Conservation (phyloP, 2,797 vertebrate genomes). For the Coranthus polyacanthus region DNA sequence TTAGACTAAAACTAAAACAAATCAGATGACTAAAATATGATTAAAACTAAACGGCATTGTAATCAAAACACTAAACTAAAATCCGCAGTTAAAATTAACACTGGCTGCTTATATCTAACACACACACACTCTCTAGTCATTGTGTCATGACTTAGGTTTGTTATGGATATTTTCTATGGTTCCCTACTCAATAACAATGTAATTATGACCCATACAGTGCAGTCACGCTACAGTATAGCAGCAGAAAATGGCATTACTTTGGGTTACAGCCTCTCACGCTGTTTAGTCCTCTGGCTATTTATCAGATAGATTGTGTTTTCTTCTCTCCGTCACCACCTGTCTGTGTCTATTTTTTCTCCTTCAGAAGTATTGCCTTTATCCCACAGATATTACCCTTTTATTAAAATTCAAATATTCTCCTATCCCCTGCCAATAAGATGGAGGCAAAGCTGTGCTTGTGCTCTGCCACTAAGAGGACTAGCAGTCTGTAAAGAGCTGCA, state of each 20-base stretch:
- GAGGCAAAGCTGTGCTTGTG: conserved; percentile 23
- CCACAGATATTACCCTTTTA: conserved; percentile 45
- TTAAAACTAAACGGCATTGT: too few species aligned
- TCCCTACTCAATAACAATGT: neutral
- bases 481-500: conserved; percentile 40
- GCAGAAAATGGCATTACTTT: conserved; percentile 27
- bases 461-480: conserved; percentile 24
- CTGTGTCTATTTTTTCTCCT: neutral
- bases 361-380: conserved; percentile 48
- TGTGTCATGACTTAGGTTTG: conserved; percentile 14
- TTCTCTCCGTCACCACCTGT: conserved; percentile 20
- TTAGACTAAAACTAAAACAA: too few species aligned
- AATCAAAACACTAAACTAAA: too few species aligned
- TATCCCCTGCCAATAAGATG: conserved; percentile 38
- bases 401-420: conserved; percentile 53
- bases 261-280: conserved; percentile 13
- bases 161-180: conserved; percentile 27
- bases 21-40: too few species aligned
- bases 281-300: conserved; percentile 31
- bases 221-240: too few species aligned
- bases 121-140: conserved; percentile 12
- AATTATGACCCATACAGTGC: conserved; percentile 8
- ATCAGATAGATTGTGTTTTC: conserved; percentile 18
- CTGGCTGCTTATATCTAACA: neutral
- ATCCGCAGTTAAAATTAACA: too few species aligned